Evolutionary conservation across 1,140 invertebrate species (phyloP), one percentile per base, ranked within the genome.

Genomic region (Nebria ingens): DNA sequence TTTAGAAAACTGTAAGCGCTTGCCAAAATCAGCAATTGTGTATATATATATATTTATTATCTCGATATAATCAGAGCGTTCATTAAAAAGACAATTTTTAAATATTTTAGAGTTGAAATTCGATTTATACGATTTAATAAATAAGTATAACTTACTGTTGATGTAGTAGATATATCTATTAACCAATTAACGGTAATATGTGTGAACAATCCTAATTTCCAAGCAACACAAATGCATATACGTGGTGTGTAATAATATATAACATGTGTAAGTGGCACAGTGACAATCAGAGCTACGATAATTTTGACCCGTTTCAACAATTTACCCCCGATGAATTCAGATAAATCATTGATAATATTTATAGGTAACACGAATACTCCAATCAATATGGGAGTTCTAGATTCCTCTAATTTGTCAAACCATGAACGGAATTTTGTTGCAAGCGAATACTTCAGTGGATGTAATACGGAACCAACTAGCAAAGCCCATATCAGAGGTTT

Each of bases 401-500:
- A 78, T 49, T 71, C 71, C 57, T 85, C 79, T 4, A 83, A 67
- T 57, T 73, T 72, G 58, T 76, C 70, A 59, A 87, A 82, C 91
- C 91, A 94, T 57, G 75, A 76, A 56, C 83, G 79, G 49, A 89
- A 75, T 60, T 76, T 75, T 19, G 79, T 79, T 3, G 85, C 81
- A 12, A 93, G 65, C 22, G 80, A 82, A 54, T 82, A 77, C 66
- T 97, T 97, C 61, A 94, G 86, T 0, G 92, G 92, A 70, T 93
- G 88, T 20, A 97, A 75, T 25, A 93, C 85, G 6, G 89, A 90
- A 12, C 92, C 92, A 68, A 92, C 91, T 13, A 98, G 70, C 49
- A 97, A 72, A 2, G 94, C 93, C 94, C 94, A 98, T 56, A 97
- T 79, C 23, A 98, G 67, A 0, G 94, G 91, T 63, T 91, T 87